phyloP scores from a whole-genome alignment of 2,888 invertebrate species.

The Cynaeus angustus region DNA sequence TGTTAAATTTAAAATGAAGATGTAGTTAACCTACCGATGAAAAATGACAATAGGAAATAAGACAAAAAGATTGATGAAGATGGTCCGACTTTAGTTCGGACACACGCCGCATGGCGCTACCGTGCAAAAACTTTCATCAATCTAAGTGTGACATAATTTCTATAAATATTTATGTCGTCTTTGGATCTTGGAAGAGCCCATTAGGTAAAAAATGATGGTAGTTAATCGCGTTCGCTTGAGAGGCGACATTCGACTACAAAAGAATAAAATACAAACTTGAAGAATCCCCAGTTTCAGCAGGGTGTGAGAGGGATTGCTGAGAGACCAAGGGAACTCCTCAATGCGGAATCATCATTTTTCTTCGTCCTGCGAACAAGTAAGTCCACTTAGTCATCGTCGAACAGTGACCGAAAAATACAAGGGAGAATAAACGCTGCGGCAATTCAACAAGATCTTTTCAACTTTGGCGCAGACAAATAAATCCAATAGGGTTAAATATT shows the following conservation, averaged over 20 bases:
- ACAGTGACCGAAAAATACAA: conserved; percentile 68
- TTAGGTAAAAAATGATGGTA: conserved; percentile 54
- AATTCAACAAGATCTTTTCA: conserved; percentile 65
- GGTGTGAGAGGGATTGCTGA: conserved; percentile 66
- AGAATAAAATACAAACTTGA: conserved; percentile 59
- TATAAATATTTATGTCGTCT: conserved; percentile 44
- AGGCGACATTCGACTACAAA: conserved; percentile 57
- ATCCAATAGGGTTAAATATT: conserved; percentile 47
- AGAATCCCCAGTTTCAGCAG: conserved; percentile 65
- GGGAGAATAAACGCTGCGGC: conserved; percentile 66
- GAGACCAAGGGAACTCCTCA: conserved; percentile 69
- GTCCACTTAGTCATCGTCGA: conserved; percentile 74
- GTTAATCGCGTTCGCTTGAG: conserved; percentile 58
- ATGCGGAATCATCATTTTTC: conserved; percentile 74
- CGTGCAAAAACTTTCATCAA: conserved; percentile 5
- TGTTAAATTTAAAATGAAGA: conserved; percentile 62
- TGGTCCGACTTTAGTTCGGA: conserved; percentile 55
- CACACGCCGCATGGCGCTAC: conserved; percentile 39
- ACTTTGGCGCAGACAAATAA: conserved; percentile 57
- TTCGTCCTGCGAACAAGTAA: conserved; percentile 74
- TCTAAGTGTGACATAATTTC: conserved; percentile 30
- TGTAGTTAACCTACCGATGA: conserved; percentile 55
- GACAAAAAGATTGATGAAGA: conserved; percentile 68
- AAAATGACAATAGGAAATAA: conserved; percentile 66
- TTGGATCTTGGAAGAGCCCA: conserved; percentile 33